Base-by-base conservation (phyloP, 2,113 vertebrate genomes). In the Chloebia gouldiae region DNA sequence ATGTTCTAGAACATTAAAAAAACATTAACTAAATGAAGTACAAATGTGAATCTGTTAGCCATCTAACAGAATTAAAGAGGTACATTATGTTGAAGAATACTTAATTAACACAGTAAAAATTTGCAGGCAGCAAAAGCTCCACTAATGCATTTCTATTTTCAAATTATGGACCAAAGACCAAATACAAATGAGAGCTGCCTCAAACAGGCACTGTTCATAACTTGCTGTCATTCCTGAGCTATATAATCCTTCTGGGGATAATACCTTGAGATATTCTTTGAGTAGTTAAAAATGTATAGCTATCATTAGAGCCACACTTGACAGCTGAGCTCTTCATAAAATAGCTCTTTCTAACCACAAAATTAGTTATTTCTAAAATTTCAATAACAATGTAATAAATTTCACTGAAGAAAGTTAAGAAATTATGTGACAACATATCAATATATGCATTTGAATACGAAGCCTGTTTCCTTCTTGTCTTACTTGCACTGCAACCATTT, bases 231-330 rank as follows among this genome's bases (percentile, higher is more conserved):
- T 93, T 89, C 47, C 61, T 59, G 61, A 85, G 33, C 44, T 81
- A 44, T 64, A 81, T 44, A 64, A 87, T 60, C 40, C 40, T 86
- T 77, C 68, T 64, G 35, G 53, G 76, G 71, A 76, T 80, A 95
- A 89, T 59, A 91, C 24, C 22, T 71, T 64, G 53, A 87, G 78
- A 60, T 79, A 95, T 92, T 91, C 61, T 93, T 86, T 56, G 65
- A 84, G 57, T 47, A 51, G 35, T 91, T 94, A 91, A 95, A 95
- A 94, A 87, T 82, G 79, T 59, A 91, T 53, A 76, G 69, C 84
- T 85, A 69, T 76, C 78, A 93, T 93, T 94, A 94, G 35, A 91
- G 50, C 4, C 40, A 81, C 70, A 91, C 19, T 79, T 91, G 81
- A 79, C 44, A 81, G 69, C 39, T 78, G 35, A 75, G 16, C 23